Evolutionary conservation across 1,140 invertebrate species (phyloP).

Genomic region (Agrilus planipennis): DNA sequence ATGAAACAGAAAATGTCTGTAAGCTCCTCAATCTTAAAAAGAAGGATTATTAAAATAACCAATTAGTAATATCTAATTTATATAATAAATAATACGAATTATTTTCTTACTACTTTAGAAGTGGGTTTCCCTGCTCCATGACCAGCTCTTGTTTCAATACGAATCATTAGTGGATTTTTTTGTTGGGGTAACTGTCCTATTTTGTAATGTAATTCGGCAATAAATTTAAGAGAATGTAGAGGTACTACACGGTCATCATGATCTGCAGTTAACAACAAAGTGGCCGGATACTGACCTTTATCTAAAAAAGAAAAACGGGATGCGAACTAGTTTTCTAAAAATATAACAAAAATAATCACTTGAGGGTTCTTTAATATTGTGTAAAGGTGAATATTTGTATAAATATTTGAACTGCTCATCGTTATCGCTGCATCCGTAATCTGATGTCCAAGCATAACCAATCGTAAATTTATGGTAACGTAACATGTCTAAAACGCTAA

Average conservation of each 20-base stretch:
- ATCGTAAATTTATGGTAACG: slow-evolving; percentile 98
- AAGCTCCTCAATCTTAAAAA: slow-evolving; percentile 75
- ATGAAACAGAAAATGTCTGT: slow-evolving; percentile 83
- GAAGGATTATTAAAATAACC: slow-evolving; percentile 13
- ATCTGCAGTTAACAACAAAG: slow-evolving; percentile 85
- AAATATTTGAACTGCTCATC: slow-evolving; percentile 80
- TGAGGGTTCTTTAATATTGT: slow-evolving; percentile 70
- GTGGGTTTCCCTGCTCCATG: slow-evolving; percentile 95
- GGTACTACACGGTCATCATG: slow-evolving; percentile 97
- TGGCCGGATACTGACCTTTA: slow-evolving; percentile 73
- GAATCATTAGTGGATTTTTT: slow-evolving; percentile 78
- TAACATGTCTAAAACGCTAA: slow-evolving; percentile 92
- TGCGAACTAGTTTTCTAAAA: not conserved
- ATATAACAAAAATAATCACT: slow-evolving; percentile 9
- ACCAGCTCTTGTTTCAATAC: slow-evolving; percentile 90
- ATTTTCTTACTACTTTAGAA: slow-evolving; percentile 63
- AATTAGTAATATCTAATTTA: slow-evolving; percentile 10
- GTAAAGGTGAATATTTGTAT: slow-evolving; percentile 87
- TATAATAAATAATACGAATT: slow-evolving; percentile 8
- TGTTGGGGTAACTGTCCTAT: slow-evolving; percentile 52
- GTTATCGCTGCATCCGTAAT: slow-evolving; percentile 88
- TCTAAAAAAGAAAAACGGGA: slow-evolving; percentile 13
- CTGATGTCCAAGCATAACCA: slow-evolving; percentile 91
- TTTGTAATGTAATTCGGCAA: slow-evolving; percentile 78
- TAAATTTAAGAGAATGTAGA: slow-evolving; percentile 89